Percentiles rank a stretch among this genome's conserved stretches.
These are phyloP conservation scores for Charaxes varanes DNA, from an alignment of 1,140 invertebrate species.

Conservation along the genomic window DNA sequence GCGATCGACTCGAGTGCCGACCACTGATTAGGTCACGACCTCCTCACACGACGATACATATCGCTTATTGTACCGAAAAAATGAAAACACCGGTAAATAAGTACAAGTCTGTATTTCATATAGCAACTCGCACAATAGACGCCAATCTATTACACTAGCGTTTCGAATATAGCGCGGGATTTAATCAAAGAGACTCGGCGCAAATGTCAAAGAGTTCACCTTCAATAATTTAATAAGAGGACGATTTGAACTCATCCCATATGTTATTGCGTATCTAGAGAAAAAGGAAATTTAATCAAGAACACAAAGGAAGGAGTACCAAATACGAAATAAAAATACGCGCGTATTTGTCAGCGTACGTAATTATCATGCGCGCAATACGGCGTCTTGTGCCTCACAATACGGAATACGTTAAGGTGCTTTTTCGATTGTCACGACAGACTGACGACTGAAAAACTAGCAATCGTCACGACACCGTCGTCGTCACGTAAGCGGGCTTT, in stretches of 20 bases:
- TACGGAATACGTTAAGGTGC: background rate
- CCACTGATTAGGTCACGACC: no score
- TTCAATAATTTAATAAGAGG: slow-evolving; percentile 6
- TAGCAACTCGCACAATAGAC: no score
- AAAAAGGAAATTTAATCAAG: slow-evolving; percentile 25
- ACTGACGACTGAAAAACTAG: no score
- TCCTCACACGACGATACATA: no score
- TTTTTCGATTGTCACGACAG: background rate
- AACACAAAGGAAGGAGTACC: slow-evolving; percentile 4
- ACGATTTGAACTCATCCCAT: slow-evolving; percentile 7
- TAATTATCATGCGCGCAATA: slow-evolving; percentile 21
- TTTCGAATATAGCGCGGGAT: background rate
- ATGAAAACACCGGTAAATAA: no score
- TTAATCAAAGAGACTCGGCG: background rate
- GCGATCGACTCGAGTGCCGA: no score
- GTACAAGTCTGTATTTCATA: no score
- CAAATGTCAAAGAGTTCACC: slow-evolving; percentile 5
- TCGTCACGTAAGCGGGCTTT: no score
- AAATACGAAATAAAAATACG: slow-evolving; percentile 13
- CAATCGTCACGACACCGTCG: no score
- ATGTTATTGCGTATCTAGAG: slow-evolving; percentile 18
- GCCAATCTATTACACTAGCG: background rate
- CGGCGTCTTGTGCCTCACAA: slow-evolving; percentile 8
- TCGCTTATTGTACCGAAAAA: no score
- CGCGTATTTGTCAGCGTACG: slow-evolving; percentile 11